These are phyloP conservation scores for Limnodromus scolopaceus DNA, from an alignment of 2,797 vertebrate species.

Conservation along the genomic window DNA sequence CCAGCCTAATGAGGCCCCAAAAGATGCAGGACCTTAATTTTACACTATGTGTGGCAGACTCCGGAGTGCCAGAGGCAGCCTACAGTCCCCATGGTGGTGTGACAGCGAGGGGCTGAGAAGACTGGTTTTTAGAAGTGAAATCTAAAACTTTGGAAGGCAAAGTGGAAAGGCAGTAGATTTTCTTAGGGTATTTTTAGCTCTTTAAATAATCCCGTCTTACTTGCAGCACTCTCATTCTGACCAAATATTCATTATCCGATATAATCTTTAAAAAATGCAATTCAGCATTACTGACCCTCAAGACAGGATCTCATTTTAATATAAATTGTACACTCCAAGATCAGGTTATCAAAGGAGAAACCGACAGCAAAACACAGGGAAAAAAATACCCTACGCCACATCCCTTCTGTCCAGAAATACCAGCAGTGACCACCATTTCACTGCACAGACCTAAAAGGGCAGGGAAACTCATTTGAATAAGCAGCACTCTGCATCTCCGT, in stretches of 20 bases:
- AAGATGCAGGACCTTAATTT: not conserved
- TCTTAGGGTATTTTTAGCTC: not conserved
- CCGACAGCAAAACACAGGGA: not conserved
- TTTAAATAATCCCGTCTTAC: not conserved
- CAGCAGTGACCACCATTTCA: not conserved
- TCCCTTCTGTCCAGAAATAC: not conserved
- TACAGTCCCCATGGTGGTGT: not conserved
- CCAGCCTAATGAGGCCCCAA: not conserved
- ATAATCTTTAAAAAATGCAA: not conserved
- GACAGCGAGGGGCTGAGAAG: not conserved
- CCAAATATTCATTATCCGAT: not conserved
- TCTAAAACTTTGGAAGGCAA: not conserved
- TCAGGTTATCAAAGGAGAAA: not conserved
- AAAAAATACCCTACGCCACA: not conserved
- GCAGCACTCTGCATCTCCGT: not conserved
- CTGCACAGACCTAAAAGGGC: not conserved
- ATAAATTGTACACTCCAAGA: not conserved
- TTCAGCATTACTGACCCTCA: not conserved
- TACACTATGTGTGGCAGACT: not conserved
- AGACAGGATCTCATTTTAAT: not conserved
- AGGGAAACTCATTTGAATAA: not conserved
- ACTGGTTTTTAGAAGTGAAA: not conserved
- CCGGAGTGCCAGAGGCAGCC: not conserved
- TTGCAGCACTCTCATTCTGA: not conserved
- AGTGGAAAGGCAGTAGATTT: not conserved